phyloP scores from a whole-genome alignment of 2,888 invertebrate genomes.

The Gisinianus flammeolus region DNA sequence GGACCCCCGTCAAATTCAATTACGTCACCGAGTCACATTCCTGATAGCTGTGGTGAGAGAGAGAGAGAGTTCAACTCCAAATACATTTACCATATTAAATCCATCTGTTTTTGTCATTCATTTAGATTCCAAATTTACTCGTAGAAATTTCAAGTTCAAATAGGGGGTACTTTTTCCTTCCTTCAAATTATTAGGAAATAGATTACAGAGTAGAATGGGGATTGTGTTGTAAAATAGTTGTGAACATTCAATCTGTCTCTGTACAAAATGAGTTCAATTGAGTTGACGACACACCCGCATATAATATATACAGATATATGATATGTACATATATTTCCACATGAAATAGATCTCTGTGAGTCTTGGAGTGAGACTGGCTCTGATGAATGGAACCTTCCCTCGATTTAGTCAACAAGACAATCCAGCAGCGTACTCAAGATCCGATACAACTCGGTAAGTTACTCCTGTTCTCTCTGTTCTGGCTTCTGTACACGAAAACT shows the following conservation, averaged over 20 bases:
- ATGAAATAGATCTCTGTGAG: slow-evolving; percentile 68
- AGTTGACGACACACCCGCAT: neutral
- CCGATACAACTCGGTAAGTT: slow-evolving; percentile 59
- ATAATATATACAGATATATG: too few species aligned
- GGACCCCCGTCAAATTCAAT: slow-evolving; percentile 40
- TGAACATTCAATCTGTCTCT: too few species aligned
- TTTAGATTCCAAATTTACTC: too few species aligned
- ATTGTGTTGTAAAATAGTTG: too few species aligned
- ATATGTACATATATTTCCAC: slow-evolving; percentile 1
- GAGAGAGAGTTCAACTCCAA: too few species aligned
- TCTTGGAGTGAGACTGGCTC: slow-evolving; percentile 71
- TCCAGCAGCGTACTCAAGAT: slow-evolving; percentile 75
- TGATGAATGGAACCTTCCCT: slow-evolving; percentile 78
- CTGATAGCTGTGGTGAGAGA: slow-evolving; percentile 50
- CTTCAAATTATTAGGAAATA: too few species aligned
- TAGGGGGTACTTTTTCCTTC: too few species aligned
- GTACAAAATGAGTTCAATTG: neutral
- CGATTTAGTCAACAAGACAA: slow-evolving; percentile 84
- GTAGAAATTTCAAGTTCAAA: too few species aligned
- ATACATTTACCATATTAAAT: too few species aligned
- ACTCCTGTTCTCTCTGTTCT: neutral
- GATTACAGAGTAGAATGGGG: too few species aligned
- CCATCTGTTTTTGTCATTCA: too few species aligned
- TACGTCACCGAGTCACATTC: slow-evolving; percentile 47
- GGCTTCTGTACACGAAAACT: neutral